Conservation (phyloP, 1,140 invertebrate species). For the Achatina immaculata region DNA sequence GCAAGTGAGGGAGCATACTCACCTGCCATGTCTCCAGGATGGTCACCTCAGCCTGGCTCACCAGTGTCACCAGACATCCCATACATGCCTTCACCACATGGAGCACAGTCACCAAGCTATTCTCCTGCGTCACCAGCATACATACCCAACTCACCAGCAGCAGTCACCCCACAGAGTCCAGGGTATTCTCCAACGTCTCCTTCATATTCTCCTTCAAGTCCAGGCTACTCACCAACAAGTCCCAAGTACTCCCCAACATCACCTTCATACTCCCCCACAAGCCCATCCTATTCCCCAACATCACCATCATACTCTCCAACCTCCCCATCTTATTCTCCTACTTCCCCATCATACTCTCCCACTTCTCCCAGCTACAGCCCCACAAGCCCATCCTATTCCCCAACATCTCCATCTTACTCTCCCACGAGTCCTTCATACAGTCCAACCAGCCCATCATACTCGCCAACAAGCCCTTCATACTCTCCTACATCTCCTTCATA, state of each 20-base stretch:
- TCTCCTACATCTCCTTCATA: slow-evolving; percentile 79
- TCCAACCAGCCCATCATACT: slow-evolving; percentile 73
- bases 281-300: slow-evolving; percentile 79
- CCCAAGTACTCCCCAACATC: slow-evolving; percentile 77
- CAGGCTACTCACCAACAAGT: slow-evolving; percentile 79
- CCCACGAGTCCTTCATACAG: slow-evolving; percentile 82
- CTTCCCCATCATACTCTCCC: slow-evolving; percentile 76
- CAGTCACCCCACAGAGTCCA: slow-evolving; percentile 73
- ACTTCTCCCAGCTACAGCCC: slow-evolving; percentile 81
- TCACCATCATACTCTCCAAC: slow-evolving; percentile 80
- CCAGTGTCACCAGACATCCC: slow-evolving; percentile 76
- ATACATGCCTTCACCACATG: slow-evolving; percentile 77
- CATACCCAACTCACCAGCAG: slow-evolving; percentile 69
- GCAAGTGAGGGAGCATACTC: slow-evolving; percentile 68
- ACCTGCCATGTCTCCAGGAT: slow-evolving; percentile 79
- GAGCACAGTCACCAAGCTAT: slow-evolving; percentile 79
- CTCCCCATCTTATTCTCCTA: slow-evolving; percentile 74
- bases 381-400: slow-evolving; percentile 79
- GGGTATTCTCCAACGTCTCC: slow-evolving; percentile 79
- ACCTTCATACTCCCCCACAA: slow-evolving; percentile 74
- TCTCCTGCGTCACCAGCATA: slow-evolving; percentile 79
- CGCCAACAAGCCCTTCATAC: slow-evolving; percentile 81
- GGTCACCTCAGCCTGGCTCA: slow-evolving; percentile 71
- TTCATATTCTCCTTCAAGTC: slow-evolving; percentile 78
- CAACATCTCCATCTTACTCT: slow-evolving; percentile 82